Evolutionary conservation across 2,797 vertebrate genomes (phyloP).

Genomic region (Sebastes alutus): DNA sequence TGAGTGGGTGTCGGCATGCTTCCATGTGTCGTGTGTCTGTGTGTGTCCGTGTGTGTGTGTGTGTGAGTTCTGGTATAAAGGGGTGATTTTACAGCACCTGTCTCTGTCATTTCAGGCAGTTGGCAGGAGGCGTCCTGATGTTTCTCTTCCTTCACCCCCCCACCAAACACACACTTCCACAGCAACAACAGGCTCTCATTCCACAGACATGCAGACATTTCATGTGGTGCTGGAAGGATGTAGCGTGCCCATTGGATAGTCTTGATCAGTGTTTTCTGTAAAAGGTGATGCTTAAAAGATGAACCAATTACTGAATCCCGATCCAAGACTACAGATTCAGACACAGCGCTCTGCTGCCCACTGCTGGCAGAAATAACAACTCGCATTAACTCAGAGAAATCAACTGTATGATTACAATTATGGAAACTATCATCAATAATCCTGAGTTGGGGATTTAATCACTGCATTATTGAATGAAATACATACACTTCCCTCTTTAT

Average conservation of each 20-base stretch:
- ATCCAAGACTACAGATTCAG: not conserved
- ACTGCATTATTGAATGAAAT: not conserved
- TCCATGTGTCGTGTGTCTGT: slow-evolving; percentile 31
- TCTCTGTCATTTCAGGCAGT: slow-evolving; percentile 80
- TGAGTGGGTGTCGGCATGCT: slow-evolving; percentile 50
- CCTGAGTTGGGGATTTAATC: not conserved
- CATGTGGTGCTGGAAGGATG: not conserved
- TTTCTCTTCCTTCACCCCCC: slow-evolving; percentile 46
- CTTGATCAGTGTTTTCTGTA: not conserved
- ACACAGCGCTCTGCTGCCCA: slow-evolving; percentile 52
- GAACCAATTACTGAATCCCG: not conserved
- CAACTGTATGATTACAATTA: not conserved
- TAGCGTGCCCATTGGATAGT: too few species aligned
- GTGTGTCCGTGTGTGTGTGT: slow-evolving; percentile 22
- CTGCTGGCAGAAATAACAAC: slow-evolving; percentile 35
- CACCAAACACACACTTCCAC: slow-evolving; percentile 19
- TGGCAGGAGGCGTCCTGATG: slow-evolving; percentile 67
- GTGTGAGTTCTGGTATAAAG: slow-evolving; percentile 42
- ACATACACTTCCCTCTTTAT: not conserved
- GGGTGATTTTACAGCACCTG: slow-evolving; percentile 78
- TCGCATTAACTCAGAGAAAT: not conserved
- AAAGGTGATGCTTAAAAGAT: not conserved
- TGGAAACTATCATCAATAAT: not conserved
- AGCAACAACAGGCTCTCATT: slow-evolving; percentile 5
- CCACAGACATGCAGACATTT: not conserved